phyloP scores from a whole-genome alignment of 2,888 invertebrate genomes.

The Kryphioiulus occultus region DNA sequence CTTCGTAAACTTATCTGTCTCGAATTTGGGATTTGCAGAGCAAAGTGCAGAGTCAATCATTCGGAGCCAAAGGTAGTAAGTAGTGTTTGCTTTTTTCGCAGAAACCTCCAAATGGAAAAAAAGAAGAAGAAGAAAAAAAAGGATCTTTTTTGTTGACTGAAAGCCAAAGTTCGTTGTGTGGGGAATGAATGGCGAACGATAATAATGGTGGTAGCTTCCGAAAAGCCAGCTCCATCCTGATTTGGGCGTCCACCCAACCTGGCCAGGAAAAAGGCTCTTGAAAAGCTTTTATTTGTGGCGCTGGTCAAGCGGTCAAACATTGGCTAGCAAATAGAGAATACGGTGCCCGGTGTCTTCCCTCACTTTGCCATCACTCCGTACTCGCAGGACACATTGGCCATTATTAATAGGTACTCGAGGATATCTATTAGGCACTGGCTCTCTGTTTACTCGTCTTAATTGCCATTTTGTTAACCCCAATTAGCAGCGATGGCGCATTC shows the following conservation, averaged over 20 bases:
- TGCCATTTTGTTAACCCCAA: too few relatives aligned
- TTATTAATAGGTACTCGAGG: background rate
- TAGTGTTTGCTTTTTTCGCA: conserved; percentile 27
- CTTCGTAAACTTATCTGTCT: conserved; percentile 36
- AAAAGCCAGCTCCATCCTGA: background rate
- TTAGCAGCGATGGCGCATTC: too few relatives aligned
- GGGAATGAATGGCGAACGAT: background rate
- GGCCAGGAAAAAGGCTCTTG: conserved; percentile 27
- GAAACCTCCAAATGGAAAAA: background rate
- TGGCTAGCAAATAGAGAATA: background rate
- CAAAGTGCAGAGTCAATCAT: conserved; percentile 40
- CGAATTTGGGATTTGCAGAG: conserved; percentile 22
- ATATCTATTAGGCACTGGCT: background rate
- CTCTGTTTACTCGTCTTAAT: background rate
- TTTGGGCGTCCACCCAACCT: background rate
- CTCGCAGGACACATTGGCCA: background rate
- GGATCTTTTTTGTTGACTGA: conserved; percentile 27
- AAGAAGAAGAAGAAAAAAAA: background rate
- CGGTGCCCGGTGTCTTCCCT: background rate
- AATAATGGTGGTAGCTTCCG: background rate
- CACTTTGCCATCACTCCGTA: background rate
- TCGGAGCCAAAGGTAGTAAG: conserved; percentile 28
- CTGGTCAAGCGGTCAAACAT: conserved; percentile 35
- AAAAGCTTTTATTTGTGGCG: conserved; percentile 39
- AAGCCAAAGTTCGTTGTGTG: background rate